Evolutionary conservation across 2,797 vertebrate species (phyloP).

Genomic region (Cuniculus paca): DNA sequence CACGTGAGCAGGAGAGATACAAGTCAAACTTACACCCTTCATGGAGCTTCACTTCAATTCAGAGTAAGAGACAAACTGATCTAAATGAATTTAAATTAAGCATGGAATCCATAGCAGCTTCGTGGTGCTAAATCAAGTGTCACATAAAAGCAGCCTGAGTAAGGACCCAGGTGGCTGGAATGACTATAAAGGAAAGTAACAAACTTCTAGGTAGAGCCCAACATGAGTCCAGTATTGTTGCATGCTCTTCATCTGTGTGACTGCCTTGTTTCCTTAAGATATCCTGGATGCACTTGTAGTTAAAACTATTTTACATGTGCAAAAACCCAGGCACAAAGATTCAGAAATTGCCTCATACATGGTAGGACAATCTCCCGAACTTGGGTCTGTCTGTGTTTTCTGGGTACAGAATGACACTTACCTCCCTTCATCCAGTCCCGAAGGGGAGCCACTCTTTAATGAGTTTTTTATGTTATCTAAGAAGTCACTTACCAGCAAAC

Average conservation of each 20-base stretch:
- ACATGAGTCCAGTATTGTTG: rapidly evolving
- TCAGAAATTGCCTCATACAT: background rate
- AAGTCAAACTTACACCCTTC: background rate
- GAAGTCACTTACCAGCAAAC: constrained; percentile 23
- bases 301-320: background rate
- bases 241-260: background rate
- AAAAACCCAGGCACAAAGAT: background rate
- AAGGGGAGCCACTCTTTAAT: background rate
- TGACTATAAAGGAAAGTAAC: too few species aligned
- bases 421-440: background rate
- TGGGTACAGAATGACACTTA: background rate
- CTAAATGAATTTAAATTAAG: background rate
- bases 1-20: too few species aligned
- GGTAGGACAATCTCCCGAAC: background rate
- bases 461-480: background rate
- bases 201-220: background rate
- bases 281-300: background rate
- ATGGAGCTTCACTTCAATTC: background rate
- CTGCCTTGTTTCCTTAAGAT: background rate
- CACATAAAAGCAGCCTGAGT: background rate
- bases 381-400: background rate
- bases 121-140: background rate
- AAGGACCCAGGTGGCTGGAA: background rate
- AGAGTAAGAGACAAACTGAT: background rate
- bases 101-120: background rate